phyloP scores from a whole-genome alignment of 2,797 vertebrate species.

The Oreonectes daqikongensis region DNA sequence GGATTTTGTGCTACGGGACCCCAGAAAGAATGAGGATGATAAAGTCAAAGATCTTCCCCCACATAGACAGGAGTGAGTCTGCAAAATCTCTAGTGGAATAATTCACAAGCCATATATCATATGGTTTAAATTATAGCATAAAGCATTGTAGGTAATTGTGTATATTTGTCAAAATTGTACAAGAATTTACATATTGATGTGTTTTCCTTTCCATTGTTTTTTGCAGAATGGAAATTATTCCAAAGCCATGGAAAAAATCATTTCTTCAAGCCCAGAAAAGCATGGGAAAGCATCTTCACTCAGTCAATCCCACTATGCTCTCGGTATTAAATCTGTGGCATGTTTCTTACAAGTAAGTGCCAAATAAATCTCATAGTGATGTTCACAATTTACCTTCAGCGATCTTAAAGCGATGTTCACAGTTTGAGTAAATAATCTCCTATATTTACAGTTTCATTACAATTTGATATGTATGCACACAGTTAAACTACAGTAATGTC shows the following conservation, averaged over 20 bases:
- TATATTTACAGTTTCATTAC: too few relatives aligned
- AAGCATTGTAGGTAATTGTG: not conserved
- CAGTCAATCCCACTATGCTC: constrained; percentile 81
- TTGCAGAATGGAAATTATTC: constrained; percentile 78
- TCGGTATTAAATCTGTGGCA: constrained; percentile 82
- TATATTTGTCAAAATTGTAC: not conserved
- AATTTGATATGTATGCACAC: too few relatives aligned
- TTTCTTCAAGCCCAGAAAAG: constrained; percentile 73
- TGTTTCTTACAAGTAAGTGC: constrained; percentile 78
- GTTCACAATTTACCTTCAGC: not conserved
- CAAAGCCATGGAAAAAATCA: constrained; percentile 85
- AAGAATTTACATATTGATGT: not conserved
- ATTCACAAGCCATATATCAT: too few relatives aligned
- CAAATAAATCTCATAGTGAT: not conserved
- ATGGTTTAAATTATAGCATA: not conserved
- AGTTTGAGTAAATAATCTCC: not conserved
- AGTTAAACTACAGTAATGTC: not conserved
- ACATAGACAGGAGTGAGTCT: constrained; percentile 86
- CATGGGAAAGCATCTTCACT: constrained; percentile 79
- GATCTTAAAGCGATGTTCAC: not conserved
- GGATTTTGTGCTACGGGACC: constrained; percentile 81
- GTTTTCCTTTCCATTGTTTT: constrained; percentile 4
- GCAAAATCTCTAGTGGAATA: constrained; percentile 5
- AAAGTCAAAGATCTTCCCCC: constrained; percentile 66
- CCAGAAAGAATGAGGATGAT: constrained; percentile 70